These are phyloP conservation scores for Samia ricini DNA, from an alignment of 1,140 invertebrate species.

Conservation along the genomic window DNA sequence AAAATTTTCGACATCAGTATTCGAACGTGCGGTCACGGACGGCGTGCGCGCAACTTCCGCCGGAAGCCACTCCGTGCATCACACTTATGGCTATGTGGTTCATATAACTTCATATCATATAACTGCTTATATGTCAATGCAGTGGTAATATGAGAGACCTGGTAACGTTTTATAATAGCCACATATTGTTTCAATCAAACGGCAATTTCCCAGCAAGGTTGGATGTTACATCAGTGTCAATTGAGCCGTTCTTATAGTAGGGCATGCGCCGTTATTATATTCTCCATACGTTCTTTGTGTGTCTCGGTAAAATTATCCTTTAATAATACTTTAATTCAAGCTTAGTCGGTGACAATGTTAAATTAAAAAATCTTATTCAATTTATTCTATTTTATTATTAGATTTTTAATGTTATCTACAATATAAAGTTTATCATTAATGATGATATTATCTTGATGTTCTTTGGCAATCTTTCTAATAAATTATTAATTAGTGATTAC, in stretches of 20 bases:
- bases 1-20: background rate
- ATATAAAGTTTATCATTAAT: background rate
- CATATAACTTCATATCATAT: slow-evolving; percentile 21
- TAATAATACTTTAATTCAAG: no score
- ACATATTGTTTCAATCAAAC: slow-evolving; percentile 28
- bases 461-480: background rate
- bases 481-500: background rate
- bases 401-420: no score
- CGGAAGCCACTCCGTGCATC: slow-evolving; percentile 55
- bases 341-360: no score
- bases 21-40: slow-evolving; percentile 55
- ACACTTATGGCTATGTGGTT: slow-evolving; percentile 35
- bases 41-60: slow-evolving; percentile 68
- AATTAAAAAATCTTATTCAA: no score
- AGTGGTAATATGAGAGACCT: slow-evolving; percentile 33
- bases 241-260: slow-evolving; percentile 26
- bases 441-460: background rate
- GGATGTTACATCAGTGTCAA: slow-evolving; percentile 46
- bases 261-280: slow-evolving; percentile 35
- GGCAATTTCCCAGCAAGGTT: slow-evolving; percentile 40
- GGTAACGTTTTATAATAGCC: slow-evolving; percentile 10
- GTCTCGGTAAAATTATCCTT: slow-evolving; percentile 27
- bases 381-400: background rate
- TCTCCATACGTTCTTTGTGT: slow-evolving; percentile 26
- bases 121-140: background rate